Percentiles rank a stretch among this genome's conserved stretches.
Evolutionary conservation across 1,140 invertebrate genomes (phyloP).

Genomic region (Proctacanthus coquilletti): DNA sequence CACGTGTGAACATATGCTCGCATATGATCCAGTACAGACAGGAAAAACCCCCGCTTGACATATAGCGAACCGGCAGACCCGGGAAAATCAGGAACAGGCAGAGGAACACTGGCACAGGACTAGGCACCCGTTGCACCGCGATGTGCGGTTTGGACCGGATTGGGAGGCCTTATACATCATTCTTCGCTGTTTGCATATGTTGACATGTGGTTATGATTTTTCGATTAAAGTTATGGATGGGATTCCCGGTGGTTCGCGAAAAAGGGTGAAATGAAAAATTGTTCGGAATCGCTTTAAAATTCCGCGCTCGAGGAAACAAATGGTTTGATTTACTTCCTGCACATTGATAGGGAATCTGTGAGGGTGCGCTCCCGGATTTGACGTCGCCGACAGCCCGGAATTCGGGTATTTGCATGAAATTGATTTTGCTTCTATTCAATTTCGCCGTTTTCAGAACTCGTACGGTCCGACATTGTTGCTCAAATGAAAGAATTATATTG

Average conservation of each 20-base stretch:
- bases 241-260: not conserved
- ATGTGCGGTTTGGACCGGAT: slow-evolving; percentile 1
- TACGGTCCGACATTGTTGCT: not conserved
- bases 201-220: slow-evolving; percentile 8
- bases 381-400: too few relatives aligned
- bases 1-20: slow-evolving; percentile 1
- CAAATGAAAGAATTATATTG: not conserved
- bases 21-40: not conserved
- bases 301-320: not conserved
- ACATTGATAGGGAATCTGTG: too few relatives aligned
- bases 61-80: not conserved
- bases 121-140: not conserved
- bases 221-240: slow-evolving; percentile 6
- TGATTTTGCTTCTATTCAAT: not conserved
- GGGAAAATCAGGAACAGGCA: not conserved
- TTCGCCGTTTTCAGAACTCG: not conserved
- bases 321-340: not conserved
- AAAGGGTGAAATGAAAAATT: slow-evolving; percentile 3
- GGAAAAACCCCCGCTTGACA: not conserved
- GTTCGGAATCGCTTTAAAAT: not conserved
- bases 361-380: too few relatives aligned
- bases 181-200: slow-evolving; percentile 5
- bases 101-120: not conserved
- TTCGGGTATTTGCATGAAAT: not conserved
- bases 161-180: not conserved